These are phyloP conservation scores for Danaus chrysippus DNA, from an alignment of 2,888 invertebrate species.

Conservation along the genomic window DNA sequence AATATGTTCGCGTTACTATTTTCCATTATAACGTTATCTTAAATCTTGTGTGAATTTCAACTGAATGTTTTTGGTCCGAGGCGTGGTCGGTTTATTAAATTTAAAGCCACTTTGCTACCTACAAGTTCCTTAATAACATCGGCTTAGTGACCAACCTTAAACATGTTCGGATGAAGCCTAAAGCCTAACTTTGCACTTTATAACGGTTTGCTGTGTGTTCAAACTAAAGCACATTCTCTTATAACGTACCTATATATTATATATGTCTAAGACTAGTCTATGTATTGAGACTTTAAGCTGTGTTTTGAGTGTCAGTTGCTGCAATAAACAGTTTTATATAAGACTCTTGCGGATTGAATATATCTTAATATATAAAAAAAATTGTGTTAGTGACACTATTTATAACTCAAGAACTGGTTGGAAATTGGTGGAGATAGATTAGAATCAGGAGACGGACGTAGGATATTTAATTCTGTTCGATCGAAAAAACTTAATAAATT, in stretches of 20 bases:
- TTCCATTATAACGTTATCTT: constrained; percentile 45
- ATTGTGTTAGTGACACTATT: no score
- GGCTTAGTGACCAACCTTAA: constrained; percentile 7
- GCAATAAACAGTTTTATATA: no score
- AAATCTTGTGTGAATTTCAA: constrained; percentile 40
- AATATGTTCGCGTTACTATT: constrained; percentile 50
- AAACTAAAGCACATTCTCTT: not conserved
- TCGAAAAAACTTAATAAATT: no score
- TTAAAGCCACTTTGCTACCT: constrained; percentile 28
- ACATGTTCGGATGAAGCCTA: not conserved
- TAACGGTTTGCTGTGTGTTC: not conserved
- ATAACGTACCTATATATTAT: not conserved
- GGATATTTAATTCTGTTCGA: no score
- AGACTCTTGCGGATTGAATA: no score
- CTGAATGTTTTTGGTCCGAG: constrained; percentile 24
- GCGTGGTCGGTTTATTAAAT: constrained; percentile 32
- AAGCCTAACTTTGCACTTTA: constrained; percentile 1
- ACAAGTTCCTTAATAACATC: constrained; percentile 6
- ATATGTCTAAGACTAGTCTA: not conserved
- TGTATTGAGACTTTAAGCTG: no score
- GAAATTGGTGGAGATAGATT: no score
- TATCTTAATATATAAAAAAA: no score
- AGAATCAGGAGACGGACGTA: no score
- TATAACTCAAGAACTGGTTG: no score
- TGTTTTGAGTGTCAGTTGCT: no score